Evolutionary conservation across 2,113 vertebrate species (phyloP).

Genomic region (Poeciliopsis occidentalis): DNA sequence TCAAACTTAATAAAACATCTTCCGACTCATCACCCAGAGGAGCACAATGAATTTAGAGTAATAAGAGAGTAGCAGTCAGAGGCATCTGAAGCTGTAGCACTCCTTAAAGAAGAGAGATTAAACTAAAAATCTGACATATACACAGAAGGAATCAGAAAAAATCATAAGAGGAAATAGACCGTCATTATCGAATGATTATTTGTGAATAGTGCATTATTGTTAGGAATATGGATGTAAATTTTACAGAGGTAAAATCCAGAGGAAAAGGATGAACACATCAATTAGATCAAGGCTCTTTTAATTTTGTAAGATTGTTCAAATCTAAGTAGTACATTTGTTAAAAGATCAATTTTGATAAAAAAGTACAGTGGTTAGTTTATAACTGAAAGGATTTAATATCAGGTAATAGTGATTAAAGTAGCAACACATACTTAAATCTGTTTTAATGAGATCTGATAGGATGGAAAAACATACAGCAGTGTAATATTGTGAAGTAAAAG

Average conservation of each 20-base stretch:
- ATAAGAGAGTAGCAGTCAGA: conserved; percentile 46
- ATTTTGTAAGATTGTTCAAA: no score
- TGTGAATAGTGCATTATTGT: neutral
- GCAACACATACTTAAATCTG: neutral
- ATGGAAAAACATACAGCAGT: neutral
- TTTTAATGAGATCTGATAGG: neutral
- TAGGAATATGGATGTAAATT: neutral
- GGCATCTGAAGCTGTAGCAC: conserved; percentile 13
- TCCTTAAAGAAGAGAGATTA: conserved; percentile 17
- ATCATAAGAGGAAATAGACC: conserved; percentile 1
- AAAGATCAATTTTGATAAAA: no score
- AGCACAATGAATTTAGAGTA: conserved; percentile 51
- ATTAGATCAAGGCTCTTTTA: neutral
- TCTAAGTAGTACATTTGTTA: no score
- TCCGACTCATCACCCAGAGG: conserved; percentile 51
- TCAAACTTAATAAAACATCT: conserved; percentile 61
- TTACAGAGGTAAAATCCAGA: neutral
- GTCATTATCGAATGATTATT: neutral
- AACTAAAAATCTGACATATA: conserved; percentile 23
- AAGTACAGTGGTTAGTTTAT: no score
- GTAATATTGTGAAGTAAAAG: neutral
- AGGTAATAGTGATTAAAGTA: no score
- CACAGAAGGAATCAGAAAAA: conserved; percentile 1
- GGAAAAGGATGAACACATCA: neutral
- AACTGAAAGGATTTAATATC: no score